phyloP scores from a whole-genome alignment of 2,888 invertebrate genomes.

The Pheosia tremula region DNA sequence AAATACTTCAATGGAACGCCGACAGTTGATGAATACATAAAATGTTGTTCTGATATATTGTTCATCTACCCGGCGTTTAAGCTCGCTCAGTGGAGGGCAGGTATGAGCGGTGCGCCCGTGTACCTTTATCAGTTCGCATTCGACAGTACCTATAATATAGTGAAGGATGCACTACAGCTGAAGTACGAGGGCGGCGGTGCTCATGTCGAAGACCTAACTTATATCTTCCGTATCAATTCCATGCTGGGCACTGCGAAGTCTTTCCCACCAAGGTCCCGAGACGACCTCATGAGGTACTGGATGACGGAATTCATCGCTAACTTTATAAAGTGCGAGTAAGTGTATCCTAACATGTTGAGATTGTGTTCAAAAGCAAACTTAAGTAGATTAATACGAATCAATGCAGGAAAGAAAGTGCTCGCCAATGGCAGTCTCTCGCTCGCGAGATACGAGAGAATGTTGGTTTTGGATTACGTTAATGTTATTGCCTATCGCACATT shows the following conservation, averaged over 20 bases:
- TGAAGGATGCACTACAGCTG: constrained; percentile 44
- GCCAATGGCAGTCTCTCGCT: too few relatives aligned
- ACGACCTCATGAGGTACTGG: constrained; percentile 31
- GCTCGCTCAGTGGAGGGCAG: constrained; percentile 23
- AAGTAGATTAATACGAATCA: too few relatives aligned
- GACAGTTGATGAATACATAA: constrained; percentile 21
- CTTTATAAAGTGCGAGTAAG: constrained; percentile 37
- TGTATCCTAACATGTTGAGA: not conserved
- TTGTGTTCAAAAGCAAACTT: too few relatives aligned
- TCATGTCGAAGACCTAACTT: constrained; percentile 76
- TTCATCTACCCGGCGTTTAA: constrained; percentile 36
- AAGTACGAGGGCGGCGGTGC: constrained; percentile 50
- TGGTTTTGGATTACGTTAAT: too few relatives aligned
- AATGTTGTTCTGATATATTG: constrained; percentile 21
- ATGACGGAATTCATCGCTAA: constrained; percentile 30
- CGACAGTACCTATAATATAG: constrained; percentile 62
- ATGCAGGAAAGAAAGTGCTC: too few relatives aligned
- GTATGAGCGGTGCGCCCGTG: constrained; percentile 47
- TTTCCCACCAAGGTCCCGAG: constrained; percentile 18
- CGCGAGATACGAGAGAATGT: too few relatives aligned
- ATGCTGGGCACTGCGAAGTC: constrained; percentile 11
- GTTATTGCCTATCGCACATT: too few relatives aligned
- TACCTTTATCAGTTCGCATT: constrained; percentile 75
- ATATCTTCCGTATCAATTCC: constrained; percentile 53
- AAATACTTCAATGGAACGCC: constrained; percentile 25